These are phyloP conservation scores for Felis catus DNA, from an alignment of 2,113 vertebrate species.

Conservation along the genomic window F.catus_Fca126_mat1.0 CM031418.1:133066501-133067000, in stretches of 20 bases:
- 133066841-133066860: neutral
- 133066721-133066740: neutral
- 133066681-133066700: neutral
- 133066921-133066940: neutral
- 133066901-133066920: accelerated
- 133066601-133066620: accelerated
- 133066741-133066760: neutral
- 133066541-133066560: neutral
- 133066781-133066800: neutral
- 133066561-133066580: neutral
- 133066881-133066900: neutral
- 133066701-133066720: neutral
- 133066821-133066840: neutral
- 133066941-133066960: neutral
- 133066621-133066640: neutral
- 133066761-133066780: neutral
- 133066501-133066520: neutral
- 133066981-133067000: neutral
- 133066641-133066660: neutral
- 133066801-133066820: neutral
- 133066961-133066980: accelerated
- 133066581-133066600: neutral
- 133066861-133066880: no score
- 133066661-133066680: neutral
- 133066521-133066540: neutral